Conservation (phyloP, 1,140 invertebrate genomes). For the Zaprionus gabonicus region DNA sequence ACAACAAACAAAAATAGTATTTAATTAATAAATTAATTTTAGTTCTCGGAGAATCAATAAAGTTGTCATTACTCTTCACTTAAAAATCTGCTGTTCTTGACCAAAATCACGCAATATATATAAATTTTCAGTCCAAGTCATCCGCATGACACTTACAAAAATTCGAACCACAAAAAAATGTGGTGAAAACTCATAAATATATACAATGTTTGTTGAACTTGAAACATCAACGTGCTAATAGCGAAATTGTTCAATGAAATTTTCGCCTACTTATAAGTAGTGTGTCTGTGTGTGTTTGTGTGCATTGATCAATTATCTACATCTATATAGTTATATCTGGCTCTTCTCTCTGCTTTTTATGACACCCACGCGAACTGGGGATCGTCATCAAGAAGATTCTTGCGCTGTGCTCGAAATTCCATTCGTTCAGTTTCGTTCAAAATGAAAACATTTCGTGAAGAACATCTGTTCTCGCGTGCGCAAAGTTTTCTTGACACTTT, state of each 20-base stretch:
- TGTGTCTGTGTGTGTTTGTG: not conserved
- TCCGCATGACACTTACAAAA: not conserved
- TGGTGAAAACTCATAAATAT: not conserved
- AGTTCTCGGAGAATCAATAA: not conserved
- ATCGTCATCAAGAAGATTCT: slow-evolving; percentile 36
- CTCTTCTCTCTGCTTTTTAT: slow-evolving; percentile 15
- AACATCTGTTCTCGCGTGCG: slow-evolving; percentile 67
- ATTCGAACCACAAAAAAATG: not conserved
- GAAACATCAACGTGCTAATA: slow-evolving; percentile 59
- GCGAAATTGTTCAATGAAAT: slow-evolving; percentile 50
- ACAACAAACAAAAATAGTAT: too few relatives aligned
- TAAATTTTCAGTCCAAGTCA: not conserved
- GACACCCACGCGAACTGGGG: slow-evolving; percentile 58
- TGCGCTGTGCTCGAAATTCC: slow-evolving; percentile 49
- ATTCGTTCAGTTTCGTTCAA: slow-evolving; percentile 37
- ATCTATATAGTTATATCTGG: slow-evolving; percentile 18
- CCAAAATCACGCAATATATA: not conserved
- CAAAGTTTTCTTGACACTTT: slow-evolving; percentile 67
- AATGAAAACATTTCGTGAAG: slow-evolving; percentile 47
- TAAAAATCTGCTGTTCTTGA: not conserved
- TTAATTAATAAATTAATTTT: not conserved
- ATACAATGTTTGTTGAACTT: slow-evolving; percentile 65
- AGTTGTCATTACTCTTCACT: not conserved
- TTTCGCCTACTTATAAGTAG: slow-evolving; percentile 17
- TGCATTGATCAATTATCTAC: slow-evolving; percentile 22